These are phyloP conservation scores for Melanotaenia maccullochi DNA, from an alignment of 2,797 vertebrate genomes.

Conservation along the genomic window DNA sequence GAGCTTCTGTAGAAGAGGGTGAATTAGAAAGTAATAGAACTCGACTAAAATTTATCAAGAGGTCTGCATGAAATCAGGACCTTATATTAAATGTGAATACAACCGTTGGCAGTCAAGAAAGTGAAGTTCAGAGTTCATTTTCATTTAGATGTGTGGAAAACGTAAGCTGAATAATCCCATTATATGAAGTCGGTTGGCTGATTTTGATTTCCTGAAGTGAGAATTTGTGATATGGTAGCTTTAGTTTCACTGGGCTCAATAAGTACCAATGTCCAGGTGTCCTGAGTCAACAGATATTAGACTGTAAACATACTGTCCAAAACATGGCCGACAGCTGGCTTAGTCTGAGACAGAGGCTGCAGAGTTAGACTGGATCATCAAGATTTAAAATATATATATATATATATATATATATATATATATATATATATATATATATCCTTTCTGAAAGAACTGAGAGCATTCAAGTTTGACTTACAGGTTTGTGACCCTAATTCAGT, in stretches of 20 bases:
- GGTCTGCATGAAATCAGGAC: no score
- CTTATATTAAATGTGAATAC: no score
- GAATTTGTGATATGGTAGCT: background rate
- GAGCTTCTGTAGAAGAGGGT: background rate
- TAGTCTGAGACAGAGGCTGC: no score
- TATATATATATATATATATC: no score
- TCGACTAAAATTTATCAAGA: background rate
- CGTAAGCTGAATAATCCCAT: background rate
- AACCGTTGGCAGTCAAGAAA: background rate
- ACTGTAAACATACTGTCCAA: background rate
- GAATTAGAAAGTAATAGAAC: background rate
- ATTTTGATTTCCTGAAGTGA: background rate
- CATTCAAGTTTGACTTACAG: background rate
- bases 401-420: no score
- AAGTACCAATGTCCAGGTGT: background rate
- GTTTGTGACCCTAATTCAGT: background rate
- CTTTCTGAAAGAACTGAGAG: background rate
- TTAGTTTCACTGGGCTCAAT: background rate
- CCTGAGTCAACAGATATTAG: background rate
- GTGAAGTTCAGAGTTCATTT: background rate
- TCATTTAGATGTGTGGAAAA: background rate
- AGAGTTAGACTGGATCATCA: no score
- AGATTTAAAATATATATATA: no score
- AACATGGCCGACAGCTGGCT: no score
- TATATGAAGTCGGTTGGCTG: no score